Base-by-base conservation (phyloP, 92 coral and sea anemone genomes). In the Palythoa grandiflora region DNA sequence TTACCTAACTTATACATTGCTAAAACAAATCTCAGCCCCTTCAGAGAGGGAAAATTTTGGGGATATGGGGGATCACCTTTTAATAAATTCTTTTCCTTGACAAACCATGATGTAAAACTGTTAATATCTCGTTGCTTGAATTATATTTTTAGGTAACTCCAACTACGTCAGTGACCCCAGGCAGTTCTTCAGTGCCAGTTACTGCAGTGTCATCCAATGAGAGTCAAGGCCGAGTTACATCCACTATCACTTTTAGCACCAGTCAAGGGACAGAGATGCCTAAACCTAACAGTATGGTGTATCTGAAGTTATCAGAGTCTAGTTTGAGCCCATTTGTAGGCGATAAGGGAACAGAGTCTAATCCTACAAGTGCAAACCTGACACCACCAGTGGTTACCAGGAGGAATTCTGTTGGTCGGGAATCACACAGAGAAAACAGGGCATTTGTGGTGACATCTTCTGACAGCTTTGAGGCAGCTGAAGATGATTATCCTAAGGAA, bases 381-480 rank as follows among this genome's bases (percentile, higher is more conserved):
- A 19, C 66, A n/a, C 78, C 85, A 2, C 54, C 91, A 52, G 84
- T 88, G 37, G 94, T 90, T 1, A 61, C 87, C 7, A 84, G 98
- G 77, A 89, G 98, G 72, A 91, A 84, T 12, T 95, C 98, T 50
- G 88, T 95, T 5, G 98, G 93, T 81, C 90, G 96, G 38, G 84
- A 89, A 35, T 94, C 96, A 1, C 93, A 88, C 90, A 81, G 86
- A 81, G 98, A 90, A 54, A 91, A 95, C 79, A 87, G 98, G 80
- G 86, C 91, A 15, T 95, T 89, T 91, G 98, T 95, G 39, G 91
- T 95, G 11, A 85, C 96, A 65, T 89, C 96, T 1, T 48, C 87
- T 1, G 84, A 79, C 66, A 88, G 84, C 68, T 80, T 77, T 71
- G 95, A 93, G 9, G 93, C 88, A 9, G 81, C 77, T 80, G 91